Evolutionary conservation across 2,888 invertebrate genomes (phyloP), one percentile per base, ranked within the genome.

Genomic region (Epistrophella euchroma): DNA sequence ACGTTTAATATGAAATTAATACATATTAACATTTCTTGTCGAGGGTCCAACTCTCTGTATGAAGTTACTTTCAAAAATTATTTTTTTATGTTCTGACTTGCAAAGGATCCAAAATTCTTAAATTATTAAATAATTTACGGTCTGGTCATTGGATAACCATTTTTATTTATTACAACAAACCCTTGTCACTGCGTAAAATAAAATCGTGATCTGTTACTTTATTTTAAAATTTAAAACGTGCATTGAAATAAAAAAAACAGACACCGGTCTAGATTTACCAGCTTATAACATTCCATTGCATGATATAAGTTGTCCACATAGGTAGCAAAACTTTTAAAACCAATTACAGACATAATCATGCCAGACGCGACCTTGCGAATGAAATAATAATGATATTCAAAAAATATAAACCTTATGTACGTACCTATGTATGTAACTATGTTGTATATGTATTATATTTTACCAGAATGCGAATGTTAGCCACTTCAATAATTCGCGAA

Each of bases 321-420:
- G 52, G 52, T 52, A 35, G 56, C 58, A 66, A 43, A 43, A 40
- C 17, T 74, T 66, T 79, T 43, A 64, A 75, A 79, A 56, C 80
- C 75, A 71, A 66, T 22, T 40, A 22, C 22, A 62, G 62, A 56
- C 28, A 37, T 71, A 52, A 50, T 80, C 84, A 55, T 72, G 72
- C 43, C 64, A 60, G 75, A 52, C 64, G 45, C 40, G 85, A 85
- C 85, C 85, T 72, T 85, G 85, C 55, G 35, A 80, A 72, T 47
- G n/a, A 75, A 43, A 71, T 70, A 78, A n/a, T 55, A 40, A 40
- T 28, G 10, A n/a, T 45, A 55, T 68, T 43, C 62, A 25, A 35
- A 5, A 5, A 19, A 19, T n/a, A 37, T 17, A 37, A n/a, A n/a
- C 52, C 17, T 6, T 17, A 28, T 32, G 11, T 10, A 11, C 10